These are phyloP conservation scores for Antedon mediterranea DNA, from an alignment of 53 echinoderm and acorn worm species.

Conservation along the genomic window DNA sequence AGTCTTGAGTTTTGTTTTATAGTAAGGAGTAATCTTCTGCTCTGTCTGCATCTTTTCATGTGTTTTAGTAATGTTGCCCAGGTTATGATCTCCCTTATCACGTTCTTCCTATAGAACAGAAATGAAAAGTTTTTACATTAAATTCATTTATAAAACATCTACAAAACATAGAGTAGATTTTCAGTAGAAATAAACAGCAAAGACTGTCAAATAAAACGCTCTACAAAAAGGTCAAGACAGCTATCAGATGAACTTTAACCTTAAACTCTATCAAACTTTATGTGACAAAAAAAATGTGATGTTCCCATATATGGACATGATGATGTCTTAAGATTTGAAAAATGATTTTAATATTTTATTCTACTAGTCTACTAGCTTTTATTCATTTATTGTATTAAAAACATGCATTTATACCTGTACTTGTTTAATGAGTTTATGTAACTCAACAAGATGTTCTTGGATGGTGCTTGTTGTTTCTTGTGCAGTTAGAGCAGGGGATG, in stretches of 20 bases:
- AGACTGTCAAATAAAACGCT: too few relatives aligned
- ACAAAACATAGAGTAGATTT: neutral
- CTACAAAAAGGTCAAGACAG: too few relatives aligned
- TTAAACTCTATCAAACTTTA: too few relatives aligned
- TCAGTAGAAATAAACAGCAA: neutral
- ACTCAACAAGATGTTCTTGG: slow-evolving; percentile 57
- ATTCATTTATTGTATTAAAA: too few relatives aligned
- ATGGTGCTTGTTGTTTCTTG: slow-evolving; percentile 40
- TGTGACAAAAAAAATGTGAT: too few relatives aligned
- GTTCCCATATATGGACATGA: too few relatives aligned
- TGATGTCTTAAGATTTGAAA: too few relatives aligned
- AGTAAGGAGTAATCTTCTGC: slow-evolving; percentile 73
- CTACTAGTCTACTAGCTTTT: too few relatives aligned
- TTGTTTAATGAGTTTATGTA: slow-evolving; percentile 52
- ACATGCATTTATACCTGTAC: slow-evolving; percentile 9
- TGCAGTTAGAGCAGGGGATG: neutral
- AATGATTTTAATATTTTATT: too few relatives aligned
- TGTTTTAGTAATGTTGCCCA: slow-evolving; percentile 59
- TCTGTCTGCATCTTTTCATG: slow-evolving; percentile 83
- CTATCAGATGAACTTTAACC: too few relatives aligned
- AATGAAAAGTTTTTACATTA: neutral
- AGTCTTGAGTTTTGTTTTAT: slow-evolving; percentile 61
- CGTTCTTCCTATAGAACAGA: slow-evolving; percentile 42
- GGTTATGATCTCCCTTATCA: slow-evolving; percentile 61
- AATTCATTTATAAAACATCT: neutral